Conservation (phyloP, 2,888 invertebrate species). For the Automeris io region DNA sequence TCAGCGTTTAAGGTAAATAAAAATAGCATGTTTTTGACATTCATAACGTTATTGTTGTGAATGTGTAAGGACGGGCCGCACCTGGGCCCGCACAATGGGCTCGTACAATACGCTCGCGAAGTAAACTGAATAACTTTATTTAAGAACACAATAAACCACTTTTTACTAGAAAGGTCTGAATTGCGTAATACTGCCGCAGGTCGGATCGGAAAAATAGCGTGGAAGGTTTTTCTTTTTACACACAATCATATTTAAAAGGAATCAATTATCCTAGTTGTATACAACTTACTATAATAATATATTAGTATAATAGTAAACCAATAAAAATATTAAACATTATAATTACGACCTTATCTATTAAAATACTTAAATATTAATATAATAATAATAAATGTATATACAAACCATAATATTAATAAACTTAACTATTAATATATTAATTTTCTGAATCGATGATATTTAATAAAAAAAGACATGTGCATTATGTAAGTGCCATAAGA, state of each 20-base stretch:
- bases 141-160: constrained; percentile 74
- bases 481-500: too few relatives aligned
- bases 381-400: neutral
- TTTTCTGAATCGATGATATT: too few relatives aligned
- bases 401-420: neutral
- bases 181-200: constrained; percentile 44
- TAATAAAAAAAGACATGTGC: too few relatives aligned
- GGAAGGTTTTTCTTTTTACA: constrained; percentile 20
- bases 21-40: constrained; percentile 68
- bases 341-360: neutral
- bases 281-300: neutral
- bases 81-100: constrained; percentile 60
- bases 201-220: constrained; percentile 41
- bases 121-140: constrained; percentile 73
- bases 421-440: too few relatives aligned
- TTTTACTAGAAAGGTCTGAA: constrained; percentile 60
- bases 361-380: neutral
- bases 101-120: constrained; percentile 56
- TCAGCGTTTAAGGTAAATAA: constrained; percentile 50
- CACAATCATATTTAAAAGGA: neutral
- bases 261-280: neutral
- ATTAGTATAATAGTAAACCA: neutral
- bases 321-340: neutral
- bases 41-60: constrained; percentile 62
- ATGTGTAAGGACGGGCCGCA: constrained; percentile 48